Base-by-base conservation (phyloP, 2,113 vertebrate species). In the Rhea americana region DNA sequence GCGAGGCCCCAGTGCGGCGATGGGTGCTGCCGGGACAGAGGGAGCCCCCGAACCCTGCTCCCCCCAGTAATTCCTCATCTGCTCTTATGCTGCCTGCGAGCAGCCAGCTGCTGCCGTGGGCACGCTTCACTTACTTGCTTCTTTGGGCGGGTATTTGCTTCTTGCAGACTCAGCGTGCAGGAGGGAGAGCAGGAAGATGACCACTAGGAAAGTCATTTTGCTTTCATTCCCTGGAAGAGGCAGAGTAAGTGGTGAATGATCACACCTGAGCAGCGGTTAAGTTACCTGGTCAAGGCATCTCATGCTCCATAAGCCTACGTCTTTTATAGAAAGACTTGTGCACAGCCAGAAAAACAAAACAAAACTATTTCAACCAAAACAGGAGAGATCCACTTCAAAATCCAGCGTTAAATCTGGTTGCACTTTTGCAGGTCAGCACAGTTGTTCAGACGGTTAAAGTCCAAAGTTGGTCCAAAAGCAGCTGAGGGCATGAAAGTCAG, bases 141-240 rank as follows among this genome's bases (percentile, higher is more conserved):
- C 3, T 53, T 93, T 96, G 45, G 72, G 80, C 28, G 0, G 82
- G 67, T 92, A 13, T 47, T 66, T 89, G 88, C 81, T 26, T 2
- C 15, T 76, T 4, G 41, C 48, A 74, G 74, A 81, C 59, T 5
- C 67, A 43, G 83, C 95, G 68, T 96, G 85, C 37, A 97, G 59
- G 77, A 84, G 1, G 70, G 83, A 3, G 6, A 97, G 87, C 81
- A 98, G 88, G 48, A 94, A 53, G 80, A 93, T 0, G 10, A 97
- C 7, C 0, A 13, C 22, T 14, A 93, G 51, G 1, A 63, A 35
- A 32, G 39, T 50, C 73, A 68, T 96, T 91, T 81, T 93, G 22
- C 66, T 88, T 19, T 21, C 80, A 51, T 87, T 77, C 65, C 86
- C 93, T 91, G 88, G 41, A 89, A 75, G 47, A 93, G 14, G 50